Evolutionary conservation across 2,888 invertebrate species (phyloP), one percentile per base, ranked within the genome.

Genomic region (Temnothorax ravouxi): DNA sequence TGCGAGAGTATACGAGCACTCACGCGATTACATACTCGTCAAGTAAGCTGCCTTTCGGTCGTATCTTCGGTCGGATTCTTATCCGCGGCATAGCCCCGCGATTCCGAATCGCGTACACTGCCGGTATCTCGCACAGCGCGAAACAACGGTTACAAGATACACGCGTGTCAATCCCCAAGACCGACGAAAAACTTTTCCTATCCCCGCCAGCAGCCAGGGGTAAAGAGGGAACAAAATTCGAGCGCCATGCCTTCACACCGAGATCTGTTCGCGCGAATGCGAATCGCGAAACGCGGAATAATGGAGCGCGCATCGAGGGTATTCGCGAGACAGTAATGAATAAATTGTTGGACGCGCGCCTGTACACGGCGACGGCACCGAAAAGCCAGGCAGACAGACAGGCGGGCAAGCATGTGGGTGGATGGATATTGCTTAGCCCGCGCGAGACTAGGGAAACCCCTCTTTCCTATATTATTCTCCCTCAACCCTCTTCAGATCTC

Each of bases 221-320:
- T 3, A 64, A 80, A 41, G 71, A 69, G 67, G 59, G 61, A 47
- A n/a, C 44, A 41, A 47, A 47, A 76, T n/a, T 25, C 76, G 64
- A 18, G 21, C n/a, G 44, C 44, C 21, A 15, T 52, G 38, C 15
- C 44, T 25, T 25, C 11, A 15, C 38, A 4, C 56, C 59, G 75
- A 15, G 34, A 64, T 64, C 38, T n/a, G 44, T 47, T 47, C 21
- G 44, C n/a, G 8, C 64, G 88, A 74, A 88, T 89, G 89, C 91
- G 92, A 91, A 92, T 94, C 94, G 93, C 92, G 92, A 94, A 94
- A 94, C 93, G 94, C 94, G 94, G 93, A 94, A 94, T 94, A 94
- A 94, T 93, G 93, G 93, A 91, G 92, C 91, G 93, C 89, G 91
- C 91, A 93, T 91, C 90, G 88, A 92, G 89, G 61, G 41, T 59